A percentile compares a stretch with the other conserved stretches of the same genome.
phyloP scores from a whole-genome alignment of 2,797 vertebrate species.

The Phylloscopus collybita region DNA sequence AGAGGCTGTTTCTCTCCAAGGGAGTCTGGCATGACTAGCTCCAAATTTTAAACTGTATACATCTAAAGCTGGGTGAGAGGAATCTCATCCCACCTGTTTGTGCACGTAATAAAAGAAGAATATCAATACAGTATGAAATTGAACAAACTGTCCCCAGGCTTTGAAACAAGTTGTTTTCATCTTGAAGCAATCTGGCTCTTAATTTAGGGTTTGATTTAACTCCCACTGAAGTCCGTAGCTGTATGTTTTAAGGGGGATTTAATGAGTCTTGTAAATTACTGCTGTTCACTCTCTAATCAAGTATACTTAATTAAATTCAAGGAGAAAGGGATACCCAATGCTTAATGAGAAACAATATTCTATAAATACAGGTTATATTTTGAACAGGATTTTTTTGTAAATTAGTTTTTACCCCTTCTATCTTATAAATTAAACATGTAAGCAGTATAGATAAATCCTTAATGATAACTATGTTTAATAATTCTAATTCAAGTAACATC shows the following conservation, averaged over 20 bases:
- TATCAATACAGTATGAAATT: conserved; percentile 23
- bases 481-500: neutral
- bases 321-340: conserved; percentile 9
- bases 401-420: neutral
- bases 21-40: conserved; percentile 14
- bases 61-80: conserved; percentile 13
- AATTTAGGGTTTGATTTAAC: conserved; percentile 40
- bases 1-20: conserved; percentile 13
- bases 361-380: neutral
- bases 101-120: conserved; percentile 26
- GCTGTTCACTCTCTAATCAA: conserved; percentile 40
- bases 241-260: conserved; percentile 23
- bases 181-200: conserved; percentile 26
- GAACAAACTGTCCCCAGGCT: conserved; percentile 28
- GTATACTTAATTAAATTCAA: neutral
- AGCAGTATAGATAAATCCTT: neutral
- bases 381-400: neutral
- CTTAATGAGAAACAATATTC: neutral
- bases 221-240: conserved; percentile 33
- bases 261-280: conserved; percentile 45
- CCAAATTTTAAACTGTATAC: neutral
- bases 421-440: neutral
- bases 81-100: conserved; percentile 52
- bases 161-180: conserved; percentile 48
- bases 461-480: neutral